phyloP scores from a whole-genome alignment of 1,140 invertebrate genomes.

The Drosophila eugracilis region DNA sequence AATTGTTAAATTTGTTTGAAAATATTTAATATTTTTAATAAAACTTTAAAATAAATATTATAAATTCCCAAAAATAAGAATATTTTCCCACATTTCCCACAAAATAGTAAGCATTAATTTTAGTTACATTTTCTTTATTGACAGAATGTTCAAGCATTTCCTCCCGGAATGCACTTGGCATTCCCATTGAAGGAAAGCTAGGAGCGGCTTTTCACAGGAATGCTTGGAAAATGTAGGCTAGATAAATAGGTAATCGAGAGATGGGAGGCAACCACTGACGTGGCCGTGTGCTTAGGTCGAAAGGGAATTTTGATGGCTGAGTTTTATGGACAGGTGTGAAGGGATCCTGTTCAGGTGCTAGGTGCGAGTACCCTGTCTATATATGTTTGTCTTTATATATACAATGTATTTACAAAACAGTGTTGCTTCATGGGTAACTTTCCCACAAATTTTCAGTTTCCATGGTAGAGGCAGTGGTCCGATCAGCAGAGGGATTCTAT shows the following conservation, averaged over 20 bases:
- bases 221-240: slow-evolving; percentile 48
- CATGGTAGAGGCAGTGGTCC: slow-evolving; percentile 36
- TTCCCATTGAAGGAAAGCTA: slow-evolving; percentile 15
- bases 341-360: slow-evolving; percentile 45
- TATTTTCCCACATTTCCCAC: not conserved
- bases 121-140: slow-evolving; percentile 51
- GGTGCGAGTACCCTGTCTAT: slow-evolving; percentile 78
- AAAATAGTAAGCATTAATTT: not conserved
- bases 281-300: slow-evolving; percentile 32
- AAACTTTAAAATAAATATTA: too few relatives aligned
- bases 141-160: slow-evolving; percentile 30
- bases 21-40: too few relatives aligned
- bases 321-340: slow-evolving; percentile 14
- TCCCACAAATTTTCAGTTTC: slow-evolving; percentile 55
- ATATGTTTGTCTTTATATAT: slow-evolving; percentile 37
- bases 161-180: slow-evolving; percentile 7
- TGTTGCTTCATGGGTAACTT: not conserved
- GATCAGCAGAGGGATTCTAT: slow-evolving; percentile 7
- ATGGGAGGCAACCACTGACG: slow-evolving; percentile 4
- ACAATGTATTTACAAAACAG: slow-evolving; percentile 63
- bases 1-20: too few relatives aligned
- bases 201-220: slow-evolving; percentile 35
- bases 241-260: slow-evolving; percentile 41
- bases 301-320: slow-evolving; percentile 61
- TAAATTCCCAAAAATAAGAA: too few relatives aligned